Evolutionary conservation across 2,888 invertebrate species (phyloP).

Genomic region (Clitarchus hookeri): DNA sequence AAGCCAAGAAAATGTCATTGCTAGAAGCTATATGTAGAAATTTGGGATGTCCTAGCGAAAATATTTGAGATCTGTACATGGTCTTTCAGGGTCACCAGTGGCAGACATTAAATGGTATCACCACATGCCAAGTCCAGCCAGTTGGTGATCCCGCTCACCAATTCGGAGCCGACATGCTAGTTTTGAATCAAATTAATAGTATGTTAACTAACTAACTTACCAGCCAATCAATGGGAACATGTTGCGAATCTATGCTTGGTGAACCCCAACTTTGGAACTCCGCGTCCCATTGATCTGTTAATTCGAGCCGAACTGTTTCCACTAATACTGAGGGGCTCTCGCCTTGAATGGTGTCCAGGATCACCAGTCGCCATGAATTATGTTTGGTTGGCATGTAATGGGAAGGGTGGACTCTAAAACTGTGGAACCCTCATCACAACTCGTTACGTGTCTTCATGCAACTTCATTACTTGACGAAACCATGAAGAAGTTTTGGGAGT

Average conservation of each 20-base stretch:
- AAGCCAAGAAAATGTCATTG: too few species aligned
- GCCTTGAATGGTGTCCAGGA: not conserved
- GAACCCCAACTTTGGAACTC: not conserved
- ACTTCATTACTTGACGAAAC: not conserved
- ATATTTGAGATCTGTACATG: too few species aligned
- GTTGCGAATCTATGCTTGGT: not conserved
- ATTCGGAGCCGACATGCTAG: too few species aligned
- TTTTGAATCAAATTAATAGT: too few species aligned
- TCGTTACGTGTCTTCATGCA: not conserved
- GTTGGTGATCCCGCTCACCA: too few species aligned
- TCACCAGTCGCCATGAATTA: not conserved
- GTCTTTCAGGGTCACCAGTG: too few species aligned
- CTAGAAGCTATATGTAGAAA: too few species aligned
- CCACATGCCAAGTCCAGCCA: too few species aligned
- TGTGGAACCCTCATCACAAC: not conserved
- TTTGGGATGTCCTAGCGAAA: too few species aligned
- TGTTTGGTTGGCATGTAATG: not conserved
- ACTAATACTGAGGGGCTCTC: not conserved
- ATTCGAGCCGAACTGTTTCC: slow-evolving; percentile 16
- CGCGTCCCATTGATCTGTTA: not conserved
- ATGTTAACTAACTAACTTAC: not conserved
- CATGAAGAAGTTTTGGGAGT: not conserved
- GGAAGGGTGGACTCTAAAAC: not conserved
- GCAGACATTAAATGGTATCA: too few species aligned
- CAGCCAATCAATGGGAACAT: too few species aligned